Evolutionary conservation across 1,140 invertebrate genomes (phyloP).

Genomic region (Trachymyrmex septentrionalis): DNA sequence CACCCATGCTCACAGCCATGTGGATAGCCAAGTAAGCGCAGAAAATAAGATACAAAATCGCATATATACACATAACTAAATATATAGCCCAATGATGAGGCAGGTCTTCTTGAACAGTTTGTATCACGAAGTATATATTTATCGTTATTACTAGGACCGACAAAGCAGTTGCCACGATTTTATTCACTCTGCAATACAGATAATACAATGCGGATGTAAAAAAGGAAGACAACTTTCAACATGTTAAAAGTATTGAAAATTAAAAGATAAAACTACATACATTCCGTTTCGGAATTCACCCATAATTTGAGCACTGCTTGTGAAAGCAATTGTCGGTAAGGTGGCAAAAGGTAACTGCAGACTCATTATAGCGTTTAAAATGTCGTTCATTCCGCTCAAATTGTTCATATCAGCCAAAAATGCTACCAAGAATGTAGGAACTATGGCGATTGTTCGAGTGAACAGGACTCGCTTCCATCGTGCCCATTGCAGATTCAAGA

Average conservation of each 20-base stretch:
- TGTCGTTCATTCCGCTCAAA: slow-evolving; percentile 94
- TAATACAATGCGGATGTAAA: slow-evolving; percentile 39
- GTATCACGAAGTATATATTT: slow-evolving; percentile 93
- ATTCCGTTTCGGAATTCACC: slow-evolving; percentile 93
- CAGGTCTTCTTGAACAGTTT: slow-evolving; percentile 87
- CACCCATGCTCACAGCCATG: slow-evolving; percentile 90
- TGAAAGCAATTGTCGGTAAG: slow-evolving; percentile 95
- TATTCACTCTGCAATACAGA: slow-evolving; percentile 88
- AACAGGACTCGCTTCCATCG: slow-evolving; percentile 96
- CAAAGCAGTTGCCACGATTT: slow-evolving; percentile 89
- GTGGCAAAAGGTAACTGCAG: slow-evolving; percentile 94
- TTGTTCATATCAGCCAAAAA: slow-evolving; percentile 91
- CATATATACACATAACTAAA: slow-evolving; percentile 87
- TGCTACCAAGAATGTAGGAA: slow-evolving; percentile 95
- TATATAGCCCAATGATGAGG: slow-evolving; percentile 87
- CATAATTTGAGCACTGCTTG: slow-evolving; percentile 93
- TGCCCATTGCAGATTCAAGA: slow-evolving; percentile 95
- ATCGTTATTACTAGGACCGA: slow-evolving; percentile 92
- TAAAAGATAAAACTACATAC: slow-evolving; percentile 85
- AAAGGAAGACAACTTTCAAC: neutral
- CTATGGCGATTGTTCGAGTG: slow-evolving; percentile 95
- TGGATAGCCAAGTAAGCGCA: slow-evolving; percentile 91
- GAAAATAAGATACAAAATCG: slow-evolving; percentile 90
- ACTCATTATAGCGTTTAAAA: slow-evolving; percentile 96
- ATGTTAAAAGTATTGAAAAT: neutral